A percentile compares a stretch with the other conserved stretches of the same genome.
phyloP scores from a whole-genome alignment of 2,888 invertebrate species.

The Prionchulus punctatus region DNA sequence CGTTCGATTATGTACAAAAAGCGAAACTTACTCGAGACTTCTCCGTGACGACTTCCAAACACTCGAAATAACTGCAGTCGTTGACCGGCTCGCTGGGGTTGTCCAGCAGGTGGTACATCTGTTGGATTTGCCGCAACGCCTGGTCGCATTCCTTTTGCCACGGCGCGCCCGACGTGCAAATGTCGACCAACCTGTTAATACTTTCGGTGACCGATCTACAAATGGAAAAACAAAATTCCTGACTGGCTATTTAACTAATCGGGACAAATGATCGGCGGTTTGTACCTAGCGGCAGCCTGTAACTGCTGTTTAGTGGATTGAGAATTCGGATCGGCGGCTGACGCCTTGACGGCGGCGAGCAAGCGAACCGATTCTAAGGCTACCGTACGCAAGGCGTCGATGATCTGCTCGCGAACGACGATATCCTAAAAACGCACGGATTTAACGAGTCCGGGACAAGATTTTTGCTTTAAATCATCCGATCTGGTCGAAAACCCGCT shows the following conservation, averaged over 20 bases:
- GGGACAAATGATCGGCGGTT: background rate
- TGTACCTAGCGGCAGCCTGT: conserved; percentile 56
- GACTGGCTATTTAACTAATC: background rate
- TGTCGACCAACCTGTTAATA: conserved; percentile 72
- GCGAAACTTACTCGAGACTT: conserved; percentile 49
- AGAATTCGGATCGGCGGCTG: conserved; percentile 70
- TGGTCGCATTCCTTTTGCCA: conserved; percentile 93
- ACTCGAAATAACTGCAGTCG: conserved; percentile 77
- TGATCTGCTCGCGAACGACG: conserved; percentile 60
- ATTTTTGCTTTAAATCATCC: background rate
- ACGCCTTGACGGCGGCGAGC: conserved; percentile 67
- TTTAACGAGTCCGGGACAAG: background rate
- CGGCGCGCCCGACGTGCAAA: conserved; percentile 72
- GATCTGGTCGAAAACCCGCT: conserved; percentile 3
- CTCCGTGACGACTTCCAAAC: conserved; percentile 71
- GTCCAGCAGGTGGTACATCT: conserved; percentile 53
- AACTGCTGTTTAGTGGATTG: conserved; percentile 77
- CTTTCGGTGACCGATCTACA: conserved; percentile 67
- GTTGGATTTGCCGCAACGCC: conserved; percentile 73
- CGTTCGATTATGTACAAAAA: too few relatives aligned
- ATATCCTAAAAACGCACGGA: conserved; percentile 42
- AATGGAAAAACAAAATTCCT: conserved; percentile 7
- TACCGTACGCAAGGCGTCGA: conserved; percentile 67
- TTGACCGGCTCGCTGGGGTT: conserved; percentile 71
- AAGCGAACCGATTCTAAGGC: conserved; percentile 70